Base-by-base conservation (phyloP, 2,113 vertebrate species). In the Dendrocopos noguchii region DNA sequence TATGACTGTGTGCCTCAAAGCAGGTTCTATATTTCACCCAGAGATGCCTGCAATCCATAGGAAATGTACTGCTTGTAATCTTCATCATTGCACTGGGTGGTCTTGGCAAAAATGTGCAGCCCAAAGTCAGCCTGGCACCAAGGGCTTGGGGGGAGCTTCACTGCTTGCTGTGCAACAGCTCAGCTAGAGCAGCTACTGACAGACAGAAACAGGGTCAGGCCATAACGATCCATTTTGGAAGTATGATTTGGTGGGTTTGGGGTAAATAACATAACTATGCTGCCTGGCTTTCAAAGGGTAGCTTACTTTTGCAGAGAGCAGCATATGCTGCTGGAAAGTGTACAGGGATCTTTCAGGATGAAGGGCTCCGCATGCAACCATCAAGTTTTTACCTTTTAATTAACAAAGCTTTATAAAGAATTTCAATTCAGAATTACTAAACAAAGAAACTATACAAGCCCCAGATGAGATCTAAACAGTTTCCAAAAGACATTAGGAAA, bases 381-480 rank as follows among this genome's bases (percentile, higher is more conserved):
- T 90, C 59, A 87, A 89, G 78, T 60, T 91, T 91, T 93, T 95
- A 92, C 87, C 81, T 95, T 96, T 96, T 96, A 92, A 96, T 96
- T 96, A 96, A 90, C 64, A 91, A 89, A 91, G 80, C 75, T 93
- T 94, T 87, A 92, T 87, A 73, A 96, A 96, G 92, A 93, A 91
- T 96, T 96, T 93, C 91, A 94, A 88, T 96, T 94, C 86, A 68
- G 77, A 87, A 88, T 82, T 83, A 39, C 95, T 86, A 90, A 95
- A 96, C 95, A 96, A 94, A 94, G 94, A 84, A 94, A 94, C 91
- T 92, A 87, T 96, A 96, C 92, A 96, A 92, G 92, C 55, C 86
- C 72, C 94, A 91, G 80, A 93, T 90, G 94, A 91, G 66, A 89
- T 91, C 87, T 96, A 96, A 96, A 84, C 83, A 81, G 91, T 90